Base-by-base conservation (phyloP, 2,797 vertebrate genomes). In the Gymnothorax javanicus region DNA sequence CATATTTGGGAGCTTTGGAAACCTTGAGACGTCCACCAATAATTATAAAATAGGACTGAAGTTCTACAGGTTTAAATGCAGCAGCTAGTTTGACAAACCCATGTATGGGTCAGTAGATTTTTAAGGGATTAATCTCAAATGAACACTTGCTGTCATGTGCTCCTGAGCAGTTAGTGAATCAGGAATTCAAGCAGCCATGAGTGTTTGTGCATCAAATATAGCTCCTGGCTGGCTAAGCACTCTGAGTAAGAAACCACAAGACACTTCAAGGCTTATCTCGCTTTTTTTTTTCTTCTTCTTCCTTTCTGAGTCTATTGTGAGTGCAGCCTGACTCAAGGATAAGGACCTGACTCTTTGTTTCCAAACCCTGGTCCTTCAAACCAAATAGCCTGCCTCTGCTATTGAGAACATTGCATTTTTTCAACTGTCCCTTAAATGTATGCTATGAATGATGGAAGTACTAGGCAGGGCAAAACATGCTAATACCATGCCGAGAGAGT, bases 181-280 rank as follows among this genome's bases (percentile, higher is more conserved):
- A 79, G 50, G 15, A 79, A 54, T n/a, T 52, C 75, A 54, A 13
- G 50, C 75, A 54, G 8, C 50, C 8, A 25, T 83, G 59, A 79
- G n/a, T 54, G 25, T 54, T 79, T 56, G 12, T 54, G 56, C n/a
- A 79, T 79, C 56, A 79, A 79, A 79, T 79, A 79, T 79, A 79
- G 75, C 25, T 54, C 17, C 50, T 79, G 75, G 75, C 75, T 79
- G 50, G 50, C 75, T 54, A 50, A 23, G 43, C 75, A n/a, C 20
- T 11, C 73, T 79, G 50, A 79, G 52, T 79, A 50, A 79, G 75
- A 79, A 54, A 50, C 75, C 75, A 79, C 20, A 17, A 54, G 50
- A 23, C 50, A 54, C 50, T 17, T 54, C 81, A 25, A 13, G 54
- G 25, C 33, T 43, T 7, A 52, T 52, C 17, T 79, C 33, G 6